These are phyloP conservation scores for Mythimna loreyi DNA, from an alignment of 2,888 invertebrate species.

Conservation along the genomic window DNA sequence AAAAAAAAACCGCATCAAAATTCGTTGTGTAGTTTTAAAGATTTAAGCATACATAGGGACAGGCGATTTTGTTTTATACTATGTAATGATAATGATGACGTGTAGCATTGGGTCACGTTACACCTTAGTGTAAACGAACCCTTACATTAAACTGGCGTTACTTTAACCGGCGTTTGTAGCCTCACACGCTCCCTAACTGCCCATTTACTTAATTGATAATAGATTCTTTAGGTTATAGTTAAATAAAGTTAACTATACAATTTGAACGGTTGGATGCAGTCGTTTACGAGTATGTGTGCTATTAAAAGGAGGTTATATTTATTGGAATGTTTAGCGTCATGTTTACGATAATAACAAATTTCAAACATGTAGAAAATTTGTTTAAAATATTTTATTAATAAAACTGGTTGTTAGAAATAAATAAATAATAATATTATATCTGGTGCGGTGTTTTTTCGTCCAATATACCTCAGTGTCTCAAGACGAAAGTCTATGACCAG, in stretches of 20 bases:
- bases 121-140: neutral
- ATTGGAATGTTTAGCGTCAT: neutral
- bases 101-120: neutral
- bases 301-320: neutral
- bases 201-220: conserved; percentile 63
- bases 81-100: too few relatives aligned
- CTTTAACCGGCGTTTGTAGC: conserved; percentile 51
- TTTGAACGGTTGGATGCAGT: neutral
- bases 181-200: conserved; percentile 61
- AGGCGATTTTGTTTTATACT: too few relatives aligned
- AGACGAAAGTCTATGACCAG: too few relatives aligned
- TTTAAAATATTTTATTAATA: neutral
- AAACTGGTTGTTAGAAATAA: neutral
- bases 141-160: conserved; percentile 54
- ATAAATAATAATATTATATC: too few relatives aligned
- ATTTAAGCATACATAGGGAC: too few relatives aligned
- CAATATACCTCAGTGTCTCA: too few relatives aligned
- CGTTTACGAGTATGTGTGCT: neutral
- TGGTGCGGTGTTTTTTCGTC: too few relatives aligned
- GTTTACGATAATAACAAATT: neutral
- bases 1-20: too few relatives aligned
- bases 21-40: too few relatives aligned
- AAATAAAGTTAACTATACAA: conserved; percentile 27
- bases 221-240: conserved; percentile 39
- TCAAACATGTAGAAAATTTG: neutral